Conservation (phyloP, 2,888 invertebrate species). For the Limnephilus marmoratus region DNA sequence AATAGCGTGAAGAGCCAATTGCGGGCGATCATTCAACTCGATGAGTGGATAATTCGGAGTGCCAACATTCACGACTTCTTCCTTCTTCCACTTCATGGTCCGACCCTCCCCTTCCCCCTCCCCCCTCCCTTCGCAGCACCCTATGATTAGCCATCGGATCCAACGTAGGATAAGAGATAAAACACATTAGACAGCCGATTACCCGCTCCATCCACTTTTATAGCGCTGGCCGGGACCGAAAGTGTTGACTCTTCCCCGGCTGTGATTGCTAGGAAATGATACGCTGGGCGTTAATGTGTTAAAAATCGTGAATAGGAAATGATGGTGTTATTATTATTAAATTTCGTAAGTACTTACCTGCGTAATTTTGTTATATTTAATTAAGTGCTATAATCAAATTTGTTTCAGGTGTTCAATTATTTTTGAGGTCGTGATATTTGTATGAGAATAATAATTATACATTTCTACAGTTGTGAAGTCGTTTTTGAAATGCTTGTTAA, state of each 20-base stretch:
- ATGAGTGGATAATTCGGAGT: constrained; percentile 50
- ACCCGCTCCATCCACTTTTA: constrained; percentile 28
- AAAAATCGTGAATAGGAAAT: constrained; percentile 37
- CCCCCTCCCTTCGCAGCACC: constrained; percentile 13
- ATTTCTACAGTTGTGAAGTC: neutral
- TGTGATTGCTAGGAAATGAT: constrained; percentile 40
- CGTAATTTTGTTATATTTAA: constrained; percentile 14
- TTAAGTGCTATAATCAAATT: neutral
- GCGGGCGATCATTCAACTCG: constrained; percentile 36
- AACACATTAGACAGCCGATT: constrained; percentile 50
- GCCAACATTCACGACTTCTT: constrained; percentile 50
- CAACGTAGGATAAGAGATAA: constrained; percentile 43
- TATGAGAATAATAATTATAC: neutral
- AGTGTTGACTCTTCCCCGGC: constrained; percentile 23
- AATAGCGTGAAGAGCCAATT: constrained; percentile 22
- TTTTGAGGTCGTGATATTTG: neutral
- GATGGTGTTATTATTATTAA: neutral
- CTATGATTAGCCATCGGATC: constrained; percentile 56
- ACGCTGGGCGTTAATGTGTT: constrained; percentile 30
- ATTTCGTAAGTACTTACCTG: neutral
- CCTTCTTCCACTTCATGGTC: neutral
- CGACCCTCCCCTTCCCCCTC: constrained; percentile 18
- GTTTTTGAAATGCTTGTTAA: neutral
- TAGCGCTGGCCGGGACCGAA: neutral
- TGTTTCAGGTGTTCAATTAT: constrained; percentile 2